Evolutionary conservation across 2,888 invertebrate genomes (phyloP).

Genomic region (Agrilus biguttatus): DNA sequence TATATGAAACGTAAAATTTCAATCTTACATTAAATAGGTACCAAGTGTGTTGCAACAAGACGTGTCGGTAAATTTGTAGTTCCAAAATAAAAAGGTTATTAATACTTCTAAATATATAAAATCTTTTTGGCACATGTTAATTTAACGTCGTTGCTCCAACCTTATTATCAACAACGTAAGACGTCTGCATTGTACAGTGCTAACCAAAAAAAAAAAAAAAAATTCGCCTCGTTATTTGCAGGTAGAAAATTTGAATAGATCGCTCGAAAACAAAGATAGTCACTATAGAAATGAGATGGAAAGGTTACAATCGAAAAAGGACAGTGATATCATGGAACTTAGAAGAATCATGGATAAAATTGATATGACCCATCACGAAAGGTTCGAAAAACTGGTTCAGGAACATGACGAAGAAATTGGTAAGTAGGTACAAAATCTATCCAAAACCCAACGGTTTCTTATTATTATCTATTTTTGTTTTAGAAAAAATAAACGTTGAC

Average conservation of each 20-base stretch:
- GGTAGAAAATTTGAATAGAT: constrained; percentile 51
- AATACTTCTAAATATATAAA: too few species aligned
- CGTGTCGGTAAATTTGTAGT: too few species aligned
- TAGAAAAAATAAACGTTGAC: constrained; percentile 28
- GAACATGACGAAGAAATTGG: constrained; percentile 54
- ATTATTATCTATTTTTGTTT: background rate
- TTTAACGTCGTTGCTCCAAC: too few species aligned
- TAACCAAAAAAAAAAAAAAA: background rate
- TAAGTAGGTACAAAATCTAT: constrained; percentile 21
- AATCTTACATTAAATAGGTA: background rate
- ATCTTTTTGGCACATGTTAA: too few species aligned
- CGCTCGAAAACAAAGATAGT: constrained; percentile 49
- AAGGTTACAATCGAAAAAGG: constrained; percentile 48
- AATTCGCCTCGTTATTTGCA: constrained; percentile 21
- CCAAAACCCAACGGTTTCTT: background rate
- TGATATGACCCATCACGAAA: constrained; percentile 58
- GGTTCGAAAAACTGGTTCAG: constrained; percentile 50
- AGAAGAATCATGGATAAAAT: constrained; percentile 57
- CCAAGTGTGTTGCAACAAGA: background rate
- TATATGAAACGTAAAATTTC: background rate
- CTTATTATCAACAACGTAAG: too few species aligned
- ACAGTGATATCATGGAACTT: constrained; percentile 54
- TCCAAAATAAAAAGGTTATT: too few species aligned
- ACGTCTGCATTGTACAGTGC: too few species aligned
- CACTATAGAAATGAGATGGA: constrained; percentile 38